phyloP scores from a whole-genome alignment of 1,140 invertebrate species.

The Leptoteleia sp. region DNA sequence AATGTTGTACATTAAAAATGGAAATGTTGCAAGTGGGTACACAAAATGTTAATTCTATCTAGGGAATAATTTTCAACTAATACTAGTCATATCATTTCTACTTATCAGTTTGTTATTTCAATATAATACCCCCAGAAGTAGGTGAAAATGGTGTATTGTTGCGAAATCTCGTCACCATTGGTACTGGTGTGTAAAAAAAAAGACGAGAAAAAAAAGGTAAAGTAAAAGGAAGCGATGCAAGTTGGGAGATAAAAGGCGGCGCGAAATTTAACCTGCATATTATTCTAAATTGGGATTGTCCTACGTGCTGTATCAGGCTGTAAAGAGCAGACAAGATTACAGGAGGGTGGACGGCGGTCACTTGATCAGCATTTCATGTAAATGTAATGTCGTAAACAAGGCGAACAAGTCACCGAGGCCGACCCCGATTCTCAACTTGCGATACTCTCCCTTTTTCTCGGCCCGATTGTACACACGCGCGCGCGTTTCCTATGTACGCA shows the following conservation, averaged over 20 bases:
- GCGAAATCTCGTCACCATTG: no score
- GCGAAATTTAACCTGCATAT: conserved; percentile 55
- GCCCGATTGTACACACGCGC: conserved; percentile 28
- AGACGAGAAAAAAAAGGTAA: no score
- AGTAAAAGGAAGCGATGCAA: conserved; percentile 35
- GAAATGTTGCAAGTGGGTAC: no score
- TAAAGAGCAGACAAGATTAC: conserved; percentile 56
- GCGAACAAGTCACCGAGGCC: conserved; percentile 43
- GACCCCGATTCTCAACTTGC: conserved; percentile 50
- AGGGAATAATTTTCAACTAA: no score
- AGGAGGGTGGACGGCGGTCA: conserved; percentile 63
- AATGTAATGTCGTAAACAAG: conserved; percentile 61
- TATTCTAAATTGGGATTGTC: conserved; percentile 65
- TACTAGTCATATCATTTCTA: no score
- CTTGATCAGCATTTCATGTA: conserved; percentile 64
- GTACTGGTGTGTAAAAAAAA: conserved; percentile 35
- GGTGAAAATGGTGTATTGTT: no score
- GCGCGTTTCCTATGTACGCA: conserved; percentile 34
- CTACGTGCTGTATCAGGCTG: conserved; percentile 66
- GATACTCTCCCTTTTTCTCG: conserved; percentile 62
- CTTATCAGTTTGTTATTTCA: no score
- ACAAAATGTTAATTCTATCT: no score
- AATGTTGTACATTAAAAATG: no score
- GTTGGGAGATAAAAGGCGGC: conserved; percentile 62
- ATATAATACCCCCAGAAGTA: no score